A percentile compares a stretch with the other conserved stretches of the same genome.
phyloP scores from a whole-genome alignment of 2,888 invertebrate genomes.

The Cordilura impudica region DNA sequence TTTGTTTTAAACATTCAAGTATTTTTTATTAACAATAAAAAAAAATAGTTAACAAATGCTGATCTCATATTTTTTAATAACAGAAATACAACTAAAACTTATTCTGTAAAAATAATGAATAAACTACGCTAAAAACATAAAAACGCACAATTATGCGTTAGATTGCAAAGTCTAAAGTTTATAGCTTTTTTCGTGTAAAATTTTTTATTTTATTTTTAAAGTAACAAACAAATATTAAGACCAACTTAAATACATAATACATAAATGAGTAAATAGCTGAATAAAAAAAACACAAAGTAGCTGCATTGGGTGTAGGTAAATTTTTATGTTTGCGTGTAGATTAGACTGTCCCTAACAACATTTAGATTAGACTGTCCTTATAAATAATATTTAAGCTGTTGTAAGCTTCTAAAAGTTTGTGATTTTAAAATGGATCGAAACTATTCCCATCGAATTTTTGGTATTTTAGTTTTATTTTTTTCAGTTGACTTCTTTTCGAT shows the following conservation, averaged over 20 bases:
- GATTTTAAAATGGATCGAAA: too few relatives aligned
- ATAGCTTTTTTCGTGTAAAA: slow-evolving; percentile 8
- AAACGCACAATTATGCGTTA: slow-evolving; percentile 62
- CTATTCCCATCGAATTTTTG: too few relatives aligned
- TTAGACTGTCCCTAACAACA: too few relatives aligned
- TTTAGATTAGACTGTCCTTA: too few relatives aligned
- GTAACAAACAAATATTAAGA: background rate
- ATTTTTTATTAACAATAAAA: slow-evolving; percentile 25
- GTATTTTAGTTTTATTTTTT: too few relatives aligned
- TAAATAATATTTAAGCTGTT: too few relatives aligned
- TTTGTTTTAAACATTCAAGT: slow-evolving; percentile 2
- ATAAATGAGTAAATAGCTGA: too few relatives aligned
- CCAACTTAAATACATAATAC: background rate
- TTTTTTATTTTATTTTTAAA: background rate
- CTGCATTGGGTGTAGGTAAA: too few relatives aligned
- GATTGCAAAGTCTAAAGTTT: slow-evolving; percentile 52
- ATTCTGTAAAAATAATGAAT: background rate
- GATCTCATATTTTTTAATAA: slow-evolving; percentile 47
- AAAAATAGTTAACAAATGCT: slow-evolving; percentile 46
- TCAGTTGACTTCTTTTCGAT: too few relatives aligned
- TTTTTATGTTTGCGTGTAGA: too few relatives aligned
- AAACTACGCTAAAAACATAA: slow-evolving; percentile 1
- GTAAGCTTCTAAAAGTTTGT: too few relatives aligned
- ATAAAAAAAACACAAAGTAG: too few relatives aligned
- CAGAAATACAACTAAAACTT: background rate